Base-by-base conservation (phyloP, 2,888 invertebrate genomes). In the Heteropelma amictum region DNA sequence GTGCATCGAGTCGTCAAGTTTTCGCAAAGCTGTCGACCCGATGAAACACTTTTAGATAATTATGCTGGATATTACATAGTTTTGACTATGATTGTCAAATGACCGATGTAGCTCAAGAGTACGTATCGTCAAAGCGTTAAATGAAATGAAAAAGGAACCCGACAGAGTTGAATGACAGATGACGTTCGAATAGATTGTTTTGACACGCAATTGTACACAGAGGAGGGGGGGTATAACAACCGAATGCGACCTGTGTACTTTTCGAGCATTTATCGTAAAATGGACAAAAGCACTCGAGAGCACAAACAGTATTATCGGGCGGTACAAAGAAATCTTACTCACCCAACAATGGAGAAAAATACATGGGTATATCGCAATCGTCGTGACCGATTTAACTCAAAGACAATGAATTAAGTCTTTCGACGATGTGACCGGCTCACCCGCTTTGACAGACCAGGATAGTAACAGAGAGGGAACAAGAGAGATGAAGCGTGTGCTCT, bases 231-330 rank as follows among this genome's bases (percentile, higher is more conserved):
- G 28, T 28, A n/a, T n/a, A n/a, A 49, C 45, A 47, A 64, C 42
- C 58, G 26, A 64, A 70, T 65, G 61, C 70, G 65, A 61, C 54
- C 35, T 40, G n/a, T n/a, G n/a, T n/a, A n/a, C 56, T 63, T 14
- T 14, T 3, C 17, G 17, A 7, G 23, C 19, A 42, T 53, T 65
- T 33, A n/a, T 28, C 30, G 47, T 28, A 45, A 26, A 45, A 28
- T 23, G 42, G 33, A 14, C 30, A 28, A 12, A 28, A n/a, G n/a
- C n/a, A n/a, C n/a, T n/a, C n/a, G n/a, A n/a, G n/a, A n/a, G n/a
- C n/a, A n/a, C n/a, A n/a, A n/a, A n/a, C n/a, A n/a, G n/a, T n/a
- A n/a, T n/a, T n/a, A n/a, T n/a, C n/a, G n/a, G n/a, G n/a, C n/a
- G n/a, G n/a, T n/a, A n/a, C n/a, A n/a, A n/a, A n/a, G 38, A 49